Evolutionary conservation across 2,797 vertebrate species (phyloP).

Genomic region (Eupleurogrammus muticus): DNA sequence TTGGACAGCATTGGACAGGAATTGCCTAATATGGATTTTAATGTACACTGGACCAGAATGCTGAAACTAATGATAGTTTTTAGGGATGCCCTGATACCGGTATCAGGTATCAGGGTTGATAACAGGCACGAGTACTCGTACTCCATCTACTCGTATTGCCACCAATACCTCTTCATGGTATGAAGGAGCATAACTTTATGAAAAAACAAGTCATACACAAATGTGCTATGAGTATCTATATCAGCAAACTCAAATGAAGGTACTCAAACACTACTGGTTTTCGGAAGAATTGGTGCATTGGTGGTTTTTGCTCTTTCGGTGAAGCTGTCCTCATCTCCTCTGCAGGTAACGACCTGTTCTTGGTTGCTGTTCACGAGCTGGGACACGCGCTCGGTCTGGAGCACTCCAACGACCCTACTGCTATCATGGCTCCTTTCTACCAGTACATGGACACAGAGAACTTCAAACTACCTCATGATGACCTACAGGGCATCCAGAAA

Average conservation of each 20-base stretch:
- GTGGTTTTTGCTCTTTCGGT: background rate
- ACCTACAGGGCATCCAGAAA: slow-evolving; percentile 90
- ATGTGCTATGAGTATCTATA: no score
- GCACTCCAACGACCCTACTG: slow-evolving; percentile 89
- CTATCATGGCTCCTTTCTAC: slow-evolving; percentile 91
- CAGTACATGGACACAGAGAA: slow-evolving; percentile 90
- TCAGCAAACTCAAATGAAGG: no score
- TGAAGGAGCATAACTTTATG: no score
- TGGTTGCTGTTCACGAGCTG: slow-evolving; percentile 90
- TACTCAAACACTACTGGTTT: no score
- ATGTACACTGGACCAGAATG: background rate
- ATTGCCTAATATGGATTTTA: slow-evolving; percentile 8
- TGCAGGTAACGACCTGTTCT: slow-evolving; percentile 90
- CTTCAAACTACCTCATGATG: slow-evolving; percentile 89
- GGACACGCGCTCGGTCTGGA: slow-evolving; percentile 88
- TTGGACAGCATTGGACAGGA: slow-evolving; percentile 18
- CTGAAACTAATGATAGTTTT: slow-evolving; percentile 16
- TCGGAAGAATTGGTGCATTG: background rate
- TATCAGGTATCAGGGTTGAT: no score
- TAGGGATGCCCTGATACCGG: no score
- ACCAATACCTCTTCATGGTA: no score
- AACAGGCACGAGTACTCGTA: no score
- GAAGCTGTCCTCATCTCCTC: slow-evolving; percentile 1
- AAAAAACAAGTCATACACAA: no score
- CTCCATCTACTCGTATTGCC: no score